Evolutionary conservation across 2,888 invertebrate genomes (phyloP), one percentile per base, ranked within the genome.

Genomic region (Caenorhabditis drosophilae): DNA sequence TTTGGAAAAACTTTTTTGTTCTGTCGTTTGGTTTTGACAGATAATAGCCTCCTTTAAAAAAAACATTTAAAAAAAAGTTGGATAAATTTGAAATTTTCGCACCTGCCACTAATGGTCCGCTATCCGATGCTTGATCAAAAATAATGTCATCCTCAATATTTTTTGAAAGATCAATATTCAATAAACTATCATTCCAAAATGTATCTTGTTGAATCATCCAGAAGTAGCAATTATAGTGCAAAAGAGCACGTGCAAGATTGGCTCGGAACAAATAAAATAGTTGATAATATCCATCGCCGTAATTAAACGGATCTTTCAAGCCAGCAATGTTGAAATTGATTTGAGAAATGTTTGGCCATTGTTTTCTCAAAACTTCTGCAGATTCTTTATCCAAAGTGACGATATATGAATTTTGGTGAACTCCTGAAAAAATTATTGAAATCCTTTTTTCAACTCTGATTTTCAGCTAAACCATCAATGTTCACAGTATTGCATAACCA

Each of bases 161-260:
- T 12, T 52, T 23, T 4, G 53, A 35, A 7, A 72, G 23, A 12
- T 73, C 41, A 1, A 80, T 47, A 1, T 61, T 51, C 0, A 73
- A 40, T 6, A 82, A 52, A 26, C 56, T 73, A 12, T 62, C 63
- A 20, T 71, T 59, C 81, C 81, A 82, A 53, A 69, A 82, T 12
- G 81, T 82, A 61, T 81, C 81, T 71, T 82, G 82, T 46, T 82
- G 82, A 23, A 81, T 76, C 82, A 82, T 82, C 81, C 81, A 82
- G 45, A 82, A 82, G 0, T 68, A 60, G 34, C 52, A 59, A 7
- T 61, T 41, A 11, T 59, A 55, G 7, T 66, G 55, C 0, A 79
- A 50, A 38, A 80, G 63, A 12, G 77, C 71, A 36, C 59, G 27
- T 7, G 79, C 80, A 4, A 80, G 52, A 54, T 82, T 82, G 0